These are phyloP conservation scores for Pontoporia blainvillei DNA, from an alignment of 2,113 vertebrate genomes.

Conservation along the genomic window DNA sequence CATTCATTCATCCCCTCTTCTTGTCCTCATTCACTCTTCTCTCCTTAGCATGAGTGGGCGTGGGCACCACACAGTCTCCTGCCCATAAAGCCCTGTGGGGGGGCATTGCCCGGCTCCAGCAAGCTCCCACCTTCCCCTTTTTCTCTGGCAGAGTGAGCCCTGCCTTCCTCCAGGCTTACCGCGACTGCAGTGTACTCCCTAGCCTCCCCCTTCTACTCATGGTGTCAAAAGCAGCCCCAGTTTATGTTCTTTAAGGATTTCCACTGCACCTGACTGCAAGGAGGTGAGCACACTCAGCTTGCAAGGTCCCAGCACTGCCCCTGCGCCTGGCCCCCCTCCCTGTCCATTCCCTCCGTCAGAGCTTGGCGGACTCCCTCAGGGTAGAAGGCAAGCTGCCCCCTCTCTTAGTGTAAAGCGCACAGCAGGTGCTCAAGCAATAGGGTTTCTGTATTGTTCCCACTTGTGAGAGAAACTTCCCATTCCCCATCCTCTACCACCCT, in stretches of 20 bases:
- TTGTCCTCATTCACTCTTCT: background rate
- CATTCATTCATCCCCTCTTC: background rate
- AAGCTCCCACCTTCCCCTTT: too few relatives aligned
- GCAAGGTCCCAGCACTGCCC: background rate
- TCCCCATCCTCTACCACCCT: background rate
- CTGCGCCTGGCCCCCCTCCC: background rate
- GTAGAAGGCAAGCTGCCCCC: background rate
- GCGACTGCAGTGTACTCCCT: accelerated
- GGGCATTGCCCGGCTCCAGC: background rate
- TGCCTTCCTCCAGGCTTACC: background rate
- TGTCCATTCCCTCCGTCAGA: background rate
- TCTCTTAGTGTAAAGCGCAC: background rate
- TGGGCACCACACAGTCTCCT: background rate
- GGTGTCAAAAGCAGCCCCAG: background rate
- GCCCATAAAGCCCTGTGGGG: background rate
- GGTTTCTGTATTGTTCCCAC: background rate
- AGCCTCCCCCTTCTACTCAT: accelerated
- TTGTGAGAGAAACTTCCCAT: background rate
- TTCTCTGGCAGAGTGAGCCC: background rate
- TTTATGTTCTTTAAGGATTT: background rate
- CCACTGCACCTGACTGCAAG: background rate
- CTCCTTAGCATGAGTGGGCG: background rate
- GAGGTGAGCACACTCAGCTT: background rate
- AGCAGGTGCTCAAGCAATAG: background rate
- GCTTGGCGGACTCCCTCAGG: background rate